phyloP scores from a whole-genome alignment of 2,113 vertebrate species.

The Mustelus asterias region DNA sequence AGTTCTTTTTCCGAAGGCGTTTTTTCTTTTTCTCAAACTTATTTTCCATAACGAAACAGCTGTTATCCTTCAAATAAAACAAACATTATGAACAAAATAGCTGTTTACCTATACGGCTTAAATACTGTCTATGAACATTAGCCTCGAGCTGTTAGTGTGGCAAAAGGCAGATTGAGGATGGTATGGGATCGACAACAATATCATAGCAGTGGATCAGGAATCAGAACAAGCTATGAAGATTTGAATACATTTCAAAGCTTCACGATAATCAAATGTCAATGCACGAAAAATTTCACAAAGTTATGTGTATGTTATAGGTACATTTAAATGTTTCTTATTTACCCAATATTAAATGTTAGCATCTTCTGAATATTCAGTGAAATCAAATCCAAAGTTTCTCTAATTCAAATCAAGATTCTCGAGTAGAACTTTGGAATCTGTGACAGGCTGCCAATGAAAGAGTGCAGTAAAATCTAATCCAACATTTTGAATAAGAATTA shows the following conservation, averaged over 20 bases:
- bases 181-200: neutral
- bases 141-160: neutral
- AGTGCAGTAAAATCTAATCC: neutral
- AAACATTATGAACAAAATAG: neutral
- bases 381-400: neutral
- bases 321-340: neutral
- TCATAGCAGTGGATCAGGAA: neutral
- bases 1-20: neutral
- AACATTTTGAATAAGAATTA: neutral
- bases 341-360: neutral
- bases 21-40: neutral
- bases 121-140: neutral
- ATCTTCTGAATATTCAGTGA: neutral
- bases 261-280: neutral
- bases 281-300: neutral
- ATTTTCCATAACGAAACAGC: constrained; percentile 12
- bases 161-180: neutral
- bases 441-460: neutral
- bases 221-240: neutral
- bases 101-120: too few relatives aligned
- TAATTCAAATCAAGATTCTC: neutral
- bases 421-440: neutral
- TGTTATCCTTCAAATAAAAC: constrained; percentile 13
- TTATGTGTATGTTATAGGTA: neutral
- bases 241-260: neutral